Conservation (phyloP, 2,888 invertebrate genomes). For the Pseudeuparius sepicola region DNA sequence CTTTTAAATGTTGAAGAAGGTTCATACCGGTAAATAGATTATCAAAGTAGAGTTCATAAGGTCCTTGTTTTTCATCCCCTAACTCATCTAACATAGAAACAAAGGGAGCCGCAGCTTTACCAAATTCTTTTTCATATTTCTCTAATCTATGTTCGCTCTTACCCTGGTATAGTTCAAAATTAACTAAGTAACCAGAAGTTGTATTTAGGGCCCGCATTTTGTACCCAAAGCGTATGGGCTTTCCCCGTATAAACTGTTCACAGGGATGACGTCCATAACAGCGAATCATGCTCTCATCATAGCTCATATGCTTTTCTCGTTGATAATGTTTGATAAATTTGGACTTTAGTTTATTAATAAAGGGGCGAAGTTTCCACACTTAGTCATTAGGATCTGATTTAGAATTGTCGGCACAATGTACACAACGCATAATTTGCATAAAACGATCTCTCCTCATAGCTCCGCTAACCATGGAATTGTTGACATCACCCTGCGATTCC, state of each 20-base stretch:
- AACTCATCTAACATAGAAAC: constrained; percentile 6
- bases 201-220: constrained; percentile 1
- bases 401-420: no score
- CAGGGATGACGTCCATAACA: constrained; percentile 1
- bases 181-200: neutral
- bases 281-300: neutral
- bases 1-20: neutral
- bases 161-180: constrained; percentile 6
- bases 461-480: constrained; percentile 6
- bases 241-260: neutral
- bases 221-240: constrained; percentile 3
- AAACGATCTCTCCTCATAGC: constrained; percentile 12
- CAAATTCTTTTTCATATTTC: constrained; percentile 2
- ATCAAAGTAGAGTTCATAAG: no score
- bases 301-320: constrained; percentile 6
- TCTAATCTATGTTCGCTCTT: neutral
- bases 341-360: constrained; percentile 5
- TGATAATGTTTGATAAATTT: constrained; percentile 6
- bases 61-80: no score
- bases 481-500: constrained; percentile 14
- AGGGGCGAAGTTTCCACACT: constrained; percentile 4
- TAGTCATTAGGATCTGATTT: no score
- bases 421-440: no score
- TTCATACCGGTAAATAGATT: no score
- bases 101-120: constrained; percentile 6